A percentile compares a stretch with the other conserved stretches of the same genome.
phyloP scores from a whole-genome alignment of 2,888 invertebrate genomes.

The Neelides folsomi region DNA sequence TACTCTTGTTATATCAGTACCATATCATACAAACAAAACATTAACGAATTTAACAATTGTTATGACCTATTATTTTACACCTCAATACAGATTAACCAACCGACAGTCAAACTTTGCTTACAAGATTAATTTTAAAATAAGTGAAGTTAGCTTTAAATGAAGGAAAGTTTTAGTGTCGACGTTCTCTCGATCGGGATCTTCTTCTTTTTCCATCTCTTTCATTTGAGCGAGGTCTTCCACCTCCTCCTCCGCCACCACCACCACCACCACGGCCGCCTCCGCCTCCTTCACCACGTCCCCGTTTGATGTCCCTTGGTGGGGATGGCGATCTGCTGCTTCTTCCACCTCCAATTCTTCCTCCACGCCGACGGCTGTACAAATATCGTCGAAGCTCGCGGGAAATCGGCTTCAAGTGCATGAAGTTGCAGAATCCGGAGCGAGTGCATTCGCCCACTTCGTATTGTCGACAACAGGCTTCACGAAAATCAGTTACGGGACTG shows the following conservation, averaged over 20 bases:
- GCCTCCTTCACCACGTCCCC: neutral
- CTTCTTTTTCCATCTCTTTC: neutral
- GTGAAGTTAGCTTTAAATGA: too few relatives aligned
- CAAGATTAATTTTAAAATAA: too few relatives aligned
- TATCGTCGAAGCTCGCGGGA: conserved; percentile 82
- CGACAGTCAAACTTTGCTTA: too few relatives aligned
- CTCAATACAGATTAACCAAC: too few relatives aligned
- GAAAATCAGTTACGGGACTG: conserved; percentile 97
- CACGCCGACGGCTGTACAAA: conserved; percentile 40
- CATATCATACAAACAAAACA: too few relatives aligned
- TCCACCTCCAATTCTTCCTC: conserved; percentile 30
- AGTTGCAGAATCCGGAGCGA: conserved; percentile 97
- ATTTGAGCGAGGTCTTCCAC: conserved; percentile 4
- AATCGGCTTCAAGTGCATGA: conserved; percentile 99
- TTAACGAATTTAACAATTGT: too few relatives aligned
- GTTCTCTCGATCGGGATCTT: too few relatives aligned
- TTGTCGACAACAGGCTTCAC: conserved; percentile 97
- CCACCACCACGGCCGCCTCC: conserved; percentile 1
- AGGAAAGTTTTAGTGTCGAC: too few relatives aligned
- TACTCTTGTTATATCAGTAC: too few relatives aligned
- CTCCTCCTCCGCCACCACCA: conserved; percentile 3
- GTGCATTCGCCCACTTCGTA: conserved; percentile 99
- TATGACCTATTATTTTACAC: too few relatives aligned
- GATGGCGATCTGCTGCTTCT: conserved; percentile 17
- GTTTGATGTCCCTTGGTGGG: conserved; percentile 3